Evolutionary conservation across 2,888 invertebrate species (phyloP), one percentile per base, ranked within the genome.

Genomic region (Pammene fasciana): DNA sequence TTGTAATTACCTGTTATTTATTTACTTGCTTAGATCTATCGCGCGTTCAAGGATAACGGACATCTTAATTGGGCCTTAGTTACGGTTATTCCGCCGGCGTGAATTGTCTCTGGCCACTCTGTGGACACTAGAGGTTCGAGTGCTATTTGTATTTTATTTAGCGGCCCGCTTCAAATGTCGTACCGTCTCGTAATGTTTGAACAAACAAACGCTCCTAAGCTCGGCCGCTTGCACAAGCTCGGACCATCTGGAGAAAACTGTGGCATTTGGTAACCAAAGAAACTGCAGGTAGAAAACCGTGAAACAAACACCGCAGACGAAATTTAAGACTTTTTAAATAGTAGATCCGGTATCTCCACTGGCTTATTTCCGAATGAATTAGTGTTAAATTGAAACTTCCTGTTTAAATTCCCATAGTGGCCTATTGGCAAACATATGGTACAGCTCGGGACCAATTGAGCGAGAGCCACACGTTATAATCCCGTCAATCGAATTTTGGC

Each of bases 181-280:
- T 87, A 86, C 90, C 90, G 87, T 88, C 91, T 90, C 87, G 92
- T 92, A 91, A 92, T 91, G 88, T 90, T 91, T 90, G 82, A 86
- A 85, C 85, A 90, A 89, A 92, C 90, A 91, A 86, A 85, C 86
- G 83, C 81, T 82, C 80, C 81, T 81, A 80, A 84, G 83, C 82
- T 75, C 55, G 81, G 75, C 82, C 82, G 87, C 90, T 90, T 88
- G 88, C 89, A 89, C 88, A 89, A 90, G 87, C 86, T 80, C 80
- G 75, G 84, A 82, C 90, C 92, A 92, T 92, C 92, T 92, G 92
- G 89, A 86, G 86, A 84, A 82, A 59, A 87, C 88, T 89, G 88
- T 88, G 89, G 86, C 90, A 87, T 88, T 90, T 86, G 88, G 86
- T 85, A 81, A 84, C 79, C 79, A 81, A 79, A 77, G 78, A 72